Evolutionary conservation across 2,888 invertebrate genomes (phyloP).

Genomic region (Ophion ventricosus): DNA sequence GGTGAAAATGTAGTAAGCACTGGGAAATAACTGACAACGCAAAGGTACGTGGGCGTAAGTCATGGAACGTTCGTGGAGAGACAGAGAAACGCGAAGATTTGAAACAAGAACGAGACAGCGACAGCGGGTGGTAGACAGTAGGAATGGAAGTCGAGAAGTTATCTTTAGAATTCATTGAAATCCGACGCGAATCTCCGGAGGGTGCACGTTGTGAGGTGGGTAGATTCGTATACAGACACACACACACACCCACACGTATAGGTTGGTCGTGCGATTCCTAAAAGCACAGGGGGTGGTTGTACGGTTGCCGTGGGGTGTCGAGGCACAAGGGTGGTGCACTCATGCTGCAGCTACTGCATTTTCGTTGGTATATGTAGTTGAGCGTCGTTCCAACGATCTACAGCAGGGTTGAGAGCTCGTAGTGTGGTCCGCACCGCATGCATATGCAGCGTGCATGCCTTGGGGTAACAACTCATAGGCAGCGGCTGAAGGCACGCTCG

Average conservation of each 20-base stretch:
- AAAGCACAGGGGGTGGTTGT: constrained; percentile 45
- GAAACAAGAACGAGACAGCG: constrained; percentile 56
- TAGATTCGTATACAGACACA: constrained; percentile 15
- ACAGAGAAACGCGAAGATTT: constrained; percentile 51
- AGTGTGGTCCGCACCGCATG: constrained; percentile 72
- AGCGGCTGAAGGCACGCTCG: constrained; percentile 44
- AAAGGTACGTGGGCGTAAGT: constrained; percentile 29
- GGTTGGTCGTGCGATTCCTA: constrained; percentile 53
- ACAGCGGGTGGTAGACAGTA: constrained; percentile 48
- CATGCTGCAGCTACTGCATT: constrained; percentile 39
- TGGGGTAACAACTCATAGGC: constrained; percentile 80
- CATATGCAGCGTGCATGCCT: constrained; percentile 81
- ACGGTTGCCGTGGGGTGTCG: constrained; percentile 47
- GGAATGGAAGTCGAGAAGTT: constrained; percentile 73
- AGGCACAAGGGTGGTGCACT: constrained; percentile 46
- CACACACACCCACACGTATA: constrained; percentile 39
- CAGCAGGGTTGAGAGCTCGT: constrained; percentile 26
- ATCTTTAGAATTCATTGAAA: constrained; percentile 80
- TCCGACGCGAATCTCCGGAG: constrained; percentile 70
- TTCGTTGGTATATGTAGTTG: constrained; percentile 36
- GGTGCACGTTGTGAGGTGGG: constrained; percentile 42
- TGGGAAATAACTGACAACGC: constrained; percentile 45
- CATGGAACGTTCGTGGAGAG: constrained; percentile 7
- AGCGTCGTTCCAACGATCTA: constrained; percentile 48
- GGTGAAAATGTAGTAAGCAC: constrained; percentile 43